Base-by-base conservation (phyloP, 2,113 vertebrate genomes). In the Leptosomus discolor region DNA sequence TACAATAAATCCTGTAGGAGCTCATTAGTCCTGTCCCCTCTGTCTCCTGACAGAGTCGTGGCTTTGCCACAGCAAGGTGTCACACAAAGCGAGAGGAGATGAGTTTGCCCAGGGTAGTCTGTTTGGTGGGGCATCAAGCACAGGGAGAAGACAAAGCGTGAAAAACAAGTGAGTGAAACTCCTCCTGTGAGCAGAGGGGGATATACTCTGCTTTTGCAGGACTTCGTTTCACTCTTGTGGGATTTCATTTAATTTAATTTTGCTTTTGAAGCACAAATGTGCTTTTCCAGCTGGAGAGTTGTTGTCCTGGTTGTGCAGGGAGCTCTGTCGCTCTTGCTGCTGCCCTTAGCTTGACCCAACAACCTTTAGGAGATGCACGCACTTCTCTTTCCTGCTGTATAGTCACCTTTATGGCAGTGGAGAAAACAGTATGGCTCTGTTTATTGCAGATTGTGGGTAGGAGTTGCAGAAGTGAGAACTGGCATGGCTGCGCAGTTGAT, bases 381-480 rank as follows among this genome's bases (percentile, higher is more conserved):
- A 22, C 21, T 88, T 56, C 86, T 10, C 30, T 36, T 58, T 51
- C 50, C 30, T 43, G 17, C 48, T 30, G 16, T 41, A 26, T 16
- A 61, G 34, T 45, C 18, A 14, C n/a, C 65, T 54, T 48, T 50
- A 18, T 36, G 34, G 65, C 80, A n/a, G 36, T 27, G 32, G 34
- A 79, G 67, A 39, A 70, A 60, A 41, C 23, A 22, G 27, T 16
- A 9, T 50, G 48, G 36, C 45, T 22, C 46, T 45, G 18, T 53
- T 64, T 39, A 20, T 54, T 78, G 65, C 89, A 91, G 73, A 41
- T 3, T 81, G 76, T 78, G 89, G 84, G 84, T 78, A n/a, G 91
- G 93, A 91, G 89, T 81, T 92, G 76, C 56, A 78, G 91, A 77
- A 95, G 51, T 12, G 60, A 77, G 83, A 95, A 50, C 21, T 74